Evolutionary conservation across 2,113 vertebrate species (phyloP).

Genomic region (Sinocyclocheilus maitianheensis): DNA sequence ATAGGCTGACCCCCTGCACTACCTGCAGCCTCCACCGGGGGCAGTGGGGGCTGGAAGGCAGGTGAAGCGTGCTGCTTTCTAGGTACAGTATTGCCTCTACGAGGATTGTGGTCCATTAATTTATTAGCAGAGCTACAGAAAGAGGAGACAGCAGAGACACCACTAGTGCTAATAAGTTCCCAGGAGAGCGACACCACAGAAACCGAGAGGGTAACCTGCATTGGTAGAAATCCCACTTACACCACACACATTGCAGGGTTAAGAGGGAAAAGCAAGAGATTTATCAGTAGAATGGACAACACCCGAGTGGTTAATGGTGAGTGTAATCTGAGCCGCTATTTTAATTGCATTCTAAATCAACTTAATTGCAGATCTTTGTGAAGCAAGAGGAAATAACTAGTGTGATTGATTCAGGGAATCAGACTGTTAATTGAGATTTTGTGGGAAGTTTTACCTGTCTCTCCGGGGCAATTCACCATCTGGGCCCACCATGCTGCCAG

Average conservation of each 20-base stretch:
- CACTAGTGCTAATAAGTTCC: slow-evolving; percentile 59
- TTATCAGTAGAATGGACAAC: slow-evolving; percentile 13
- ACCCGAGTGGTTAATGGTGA: slow-evolving; percentile 6
- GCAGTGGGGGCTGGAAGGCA: slow-evolving; percentile 96
- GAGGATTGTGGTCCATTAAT: slow-evolving; percentile 87
- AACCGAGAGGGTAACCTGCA: not conserved
- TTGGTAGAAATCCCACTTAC: not conserved
- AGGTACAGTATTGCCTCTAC: slow-evolving; percentile 92
- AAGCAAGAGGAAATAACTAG: slow-evolving; percentile 14
- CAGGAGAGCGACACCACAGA: slow-evolving; percentile 36
- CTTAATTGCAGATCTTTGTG: not conserved
- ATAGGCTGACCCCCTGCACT: slow-evolving; percentile 69
- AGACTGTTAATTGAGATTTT: not conserved
- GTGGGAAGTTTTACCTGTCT: slow-evolving; percentile 79
- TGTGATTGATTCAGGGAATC: not conserved
- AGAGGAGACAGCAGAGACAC: slow-evolving; percentile 63
- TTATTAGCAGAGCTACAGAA: slow-evolving; percentile 92
- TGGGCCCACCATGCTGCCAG: slow-evolving; percentile 87
- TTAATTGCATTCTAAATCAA: slow-evolving; percentile 5
- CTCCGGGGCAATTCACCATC: slow-evolving; percentile 87
- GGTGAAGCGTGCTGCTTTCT: slow-evolving; percentile 97
- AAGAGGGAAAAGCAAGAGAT: slow-evolving; percentile 20
- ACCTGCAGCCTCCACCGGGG: slow-evolving; percentile 84
- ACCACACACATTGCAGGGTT: slow-evolving; percentile 22
- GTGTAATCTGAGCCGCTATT: not conserved